Base-by-base conservation (phyloP, 2,797 vertebrate species). In the Sebastes iracundus region DNA sequence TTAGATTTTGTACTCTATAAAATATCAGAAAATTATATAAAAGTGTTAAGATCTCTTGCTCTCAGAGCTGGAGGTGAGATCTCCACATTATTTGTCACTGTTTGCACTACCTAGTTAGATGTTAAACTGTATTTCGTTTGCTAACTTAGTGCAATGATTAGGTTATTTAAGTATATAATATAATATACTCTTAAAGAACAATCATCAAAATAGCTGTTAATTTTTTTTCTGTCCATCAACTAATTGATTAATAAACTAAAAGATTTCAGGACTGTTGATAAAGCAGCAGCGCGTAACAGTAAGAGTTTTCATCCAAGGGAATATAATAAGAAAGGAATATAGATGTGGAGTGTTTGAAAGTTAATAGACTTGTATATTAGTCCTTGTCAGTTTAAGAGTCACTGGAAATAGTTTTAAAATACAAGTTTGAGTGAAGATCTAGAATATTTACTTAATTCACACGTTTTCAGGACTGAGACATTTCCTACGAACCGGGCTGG, bases 401-500 rank as follows among this genome's bases (percentile, higher is more conserved):
- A 56, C 20, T 30, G 32, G 56, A 68, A 62, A 46, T 25, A 10
- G 4, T 55, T 74, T 28, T 55, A 30, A 75, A 60, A 61, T 18
- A n/a, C 10, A 59, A 20, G 32, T 28, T 80, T 3, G 11, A 35
- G 14, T 5, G 2, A 52, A 63, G 5, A 11, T 23, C 13, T 23
- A 4, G 7, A 62, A 23, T 65, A 62, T 80, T 69, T 52, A 78
- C 20, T 11, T 2, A 22, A 22, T 52, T 62, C 27, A 28, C 11
- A 35, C 5, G 27, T 56, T 80, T 68, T 27, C 1, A 22, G 32
- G n/a, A 55, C 55, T 5, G 25, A 66, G 62, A 64, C 59, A 6
- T 49, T 85, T 80, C 65, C 59, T 77, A 27, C 3, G 7, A 63
- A 22, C 14, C 5, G 28, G 76, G 25, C 80, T 83, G 84, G 81